Percentiles rank a stretch among this genome's conserved stretches.
These are phyloP conservation scores for Matsumurasca onukii DNA, from an alignment of 1,140 invertebrate genomes.

Conservation along the genomic window DNA sequence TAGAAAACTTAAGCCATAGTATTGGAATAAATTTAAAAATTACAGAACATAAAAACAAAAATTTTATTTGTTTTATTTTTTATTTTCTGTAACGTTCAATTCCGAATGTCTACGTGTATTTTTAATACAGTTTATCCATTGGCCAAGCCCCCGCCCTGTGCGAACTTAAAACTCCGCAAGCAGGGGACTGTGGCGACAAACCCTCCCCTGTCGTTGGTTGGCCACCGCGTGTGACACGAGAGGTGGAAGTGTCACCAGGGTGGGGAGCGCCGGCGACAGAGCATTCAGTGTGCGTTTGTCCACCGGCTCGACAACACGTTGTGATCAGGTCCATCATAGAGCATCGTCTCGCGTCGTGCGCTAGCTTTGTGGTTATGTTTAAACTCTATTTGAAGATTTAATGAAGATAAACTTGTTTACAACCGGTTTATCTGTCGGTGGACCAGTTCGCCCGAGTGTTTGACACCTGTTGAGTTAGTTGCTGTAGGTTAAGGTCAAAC, in stretches of 20 bases:
- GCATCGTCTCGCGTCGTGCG: no score
- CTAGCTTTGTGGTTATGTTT: background rate
- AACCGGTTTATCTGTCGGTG: background rate
- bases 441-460: background rate
- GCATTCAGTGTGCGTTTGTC: constrained; percentile 18
- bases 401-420: no score
- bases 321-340: background rate
- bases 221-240: constrained; percentile 8
- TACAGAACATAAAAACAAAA: no score
- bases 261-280: background rate
- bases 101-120: no score
- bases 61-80: no score
- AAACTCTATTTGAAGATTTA: no score
- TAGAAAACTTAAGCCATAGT: no score
- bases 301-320: background rate
- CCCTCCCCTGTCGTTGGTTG: constrained; percentile 9
- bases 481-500: background rate
- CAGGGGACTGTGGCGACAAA: constrained; percentile 1
- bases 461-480: background rate
- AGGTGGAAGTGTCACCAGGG: background rate
- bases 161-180: background rate
- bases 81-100: no score
- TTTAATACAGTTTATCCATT: no score
- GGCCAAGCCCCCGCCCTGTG: no score
- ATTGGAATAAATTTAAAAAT: no score